Evolutionary conservation across 1,140 invertebrate species (phyloP).

Genomic region (Helicorthomorpha holstii): DNA sequence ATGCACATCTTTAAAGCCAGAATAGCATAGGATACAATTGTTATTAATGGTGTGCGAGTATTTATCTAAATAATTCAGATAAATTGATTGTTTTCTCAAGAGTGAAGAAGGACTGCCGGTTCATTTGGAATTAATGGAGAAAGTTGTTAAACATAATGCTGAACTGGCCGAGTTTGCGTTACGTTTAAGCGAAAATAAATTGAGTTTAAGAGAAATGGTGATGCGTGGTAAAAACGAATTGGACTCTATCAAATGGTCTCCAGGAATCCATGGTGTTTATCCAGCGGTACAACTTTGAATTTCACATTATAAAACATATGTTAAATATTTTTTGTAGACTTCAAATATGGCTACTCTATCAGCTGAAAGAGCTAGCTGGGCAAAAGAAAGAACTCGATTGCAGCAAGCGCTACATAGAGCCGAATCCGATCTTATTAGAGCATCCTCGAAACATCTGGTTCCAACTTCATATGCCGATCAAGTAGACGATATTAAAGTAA

Average conservation of each 20-base stretch:
- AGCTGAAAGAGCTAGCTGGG: constrained; percentile 20
- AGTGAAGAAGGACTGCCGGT: too few relatives aligned
- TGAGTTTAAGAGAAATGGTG: not conserved
- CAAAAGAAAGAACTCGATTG: constrained; percentile 21
- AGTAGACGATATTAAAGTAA: not conserved
- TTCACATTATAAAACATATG: not conserved
- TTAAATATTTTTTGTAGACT: too few relatives aligned
- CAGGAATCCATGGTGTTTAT: too few relatives aligned
- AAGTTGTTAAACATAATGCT: constrained; percentile 3
- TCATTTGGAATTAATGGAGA: not conserved
- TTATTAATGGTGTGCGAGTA: too few relatives aligned
- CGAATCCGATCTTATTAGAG: constrained; percentile 18
- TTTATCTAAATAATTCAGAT: too few relatives aligned
- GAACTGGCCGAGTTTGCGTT: not conserved
- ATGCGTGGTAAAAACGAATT: not conserved
- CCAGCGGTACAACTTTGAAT: too few relatives aligned
- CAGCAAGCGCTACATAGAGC: constrained; percentile 20
- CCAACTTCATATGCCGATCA: not conserved
- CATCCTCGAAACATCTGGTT: too few relatives aligned
- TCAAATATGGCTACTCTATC: not conserved
- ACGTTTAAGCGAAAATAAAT: constrained; percentile 3
- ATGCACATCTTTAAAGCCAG: too few relatives aligned
- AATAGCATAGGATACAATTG: too few relatives aligned
- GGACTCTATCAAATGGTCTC: not conserved
- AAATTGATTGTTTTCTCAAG: too few relatives aligned